phyloP scores from a whole-genome alignment of 2,113 vertebrate species.

The Lepus americanus region DNA sequence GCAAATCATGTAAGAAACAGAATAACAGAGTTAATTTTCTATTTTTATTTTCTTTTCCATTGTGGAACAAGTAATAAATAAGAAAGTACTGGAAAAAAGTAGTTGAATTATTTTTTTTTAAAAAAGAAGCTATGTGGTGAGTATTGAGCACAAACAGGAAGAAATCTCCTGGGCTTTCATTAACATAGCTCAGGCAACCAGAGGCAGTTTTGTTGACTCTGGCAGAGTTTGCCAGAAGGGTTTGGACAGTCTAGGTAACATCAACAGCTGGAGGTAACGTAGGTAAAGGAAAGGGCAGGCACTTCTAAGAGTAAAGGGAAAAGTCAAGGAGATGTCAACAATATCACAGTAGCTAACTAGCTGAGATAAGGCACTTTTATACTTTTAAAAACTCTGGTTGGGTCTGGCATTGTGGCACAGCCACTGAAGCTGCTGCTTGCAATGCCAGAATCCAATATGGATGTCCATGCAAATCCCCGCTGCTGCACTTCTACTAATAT shows the following conservation, averaged over 20 bases:
- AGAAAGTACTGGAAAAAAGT: not conserved
- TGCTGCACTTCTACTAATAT: too few species aligned
- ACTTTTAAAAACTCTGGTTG: too few species aligned
- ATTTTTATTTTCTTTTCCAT: slow-evolving; percentile 36
- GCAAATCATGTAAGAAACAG: not conserved
- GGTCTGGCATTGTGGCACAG: too few species aligned
- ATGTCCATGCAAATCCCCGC: too few species aligned
- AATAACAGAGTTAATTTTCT: not conserved
- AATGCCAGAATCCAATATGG: too few species aligned
- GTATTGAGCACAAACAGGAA: not conserved
- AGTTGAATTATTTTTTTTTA: not conserved
- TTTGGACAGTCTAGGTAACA: not conserved
- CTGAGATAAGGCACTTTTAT: not conserved
- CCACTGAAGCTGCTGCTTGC: too few species aligned
- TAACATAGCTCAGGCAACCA: not conserved
- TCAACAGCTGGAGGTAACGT: not conserved
- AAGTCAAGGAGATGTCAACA: not conserved
- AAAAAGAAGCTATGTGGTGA: not conserved
- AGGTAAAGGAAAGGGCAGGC: not conserved
- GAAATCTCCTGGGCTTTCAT: not conserved
- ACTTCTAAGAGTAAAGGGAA: not conserved
- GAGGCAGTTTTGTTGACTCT: not conserved
- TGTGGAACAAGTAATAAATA: not conserved
- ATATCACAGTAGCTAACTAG: not conserved
- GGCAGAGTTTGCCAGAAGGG: not conserved